A percentile compares a stretch with the other conserved stretches of the same genome.
Conservation (phyloP, 2,888 invertebrate genomes). For the Lasius platythorax region DNA sequence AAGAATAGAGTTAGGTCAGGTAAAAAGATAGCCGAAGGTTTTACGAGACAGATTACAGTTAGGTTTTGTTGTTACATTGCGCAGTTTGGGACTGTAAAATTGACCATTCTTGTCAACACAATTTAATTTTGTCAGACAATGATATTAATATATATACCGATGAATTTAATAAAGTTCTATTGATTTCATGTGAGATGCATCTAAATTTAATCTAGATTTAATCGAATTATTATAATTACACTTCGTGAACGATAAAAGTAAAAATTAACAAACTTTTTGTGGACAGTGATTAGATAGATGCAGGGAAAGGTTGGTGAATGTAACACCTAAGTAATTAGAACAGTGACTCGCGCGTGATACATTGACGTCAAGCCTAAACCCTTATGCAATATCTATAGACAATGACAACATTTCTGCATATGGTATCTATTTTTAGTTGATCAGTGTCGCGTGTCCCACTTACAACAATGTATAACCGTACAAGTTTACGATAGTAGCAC, state of each 20-base stretch:
- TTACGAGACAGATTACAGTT: not conserved
- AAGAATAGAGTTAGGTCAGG: not conserved
- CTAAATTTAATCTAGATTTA: too few relatives aligned
- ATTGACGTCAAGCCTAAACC: conserved; percentile 23
- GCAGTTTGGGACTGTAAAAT: not conserved
- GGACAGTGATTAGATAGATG: not conserved
- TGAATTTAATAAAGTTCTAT: not conserved
- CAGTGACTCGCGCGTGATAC: conserved; percentile 13
- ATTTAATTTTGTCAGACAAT: not conserved
- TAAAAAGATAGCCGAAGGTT: not conserved
- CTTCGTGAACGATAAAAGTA: not conserved
- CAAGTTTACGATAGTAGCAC: conserved; percentile 22
- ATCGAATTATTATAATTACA: too few relatives aligned
- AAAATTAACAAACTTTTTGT: not conserved
- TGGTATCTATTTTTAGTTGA: conserved; percentile 55
- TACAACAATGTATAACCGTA: conserved; percentile 28
- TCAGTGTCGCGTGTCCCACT: conserved; percentile 41
- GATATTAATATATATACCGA: not conserved
- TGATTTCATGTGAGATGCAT: not conserved
- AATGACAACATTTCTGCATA: conserved; percentile 37
- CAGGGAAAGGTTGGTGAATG: conserved; percentile 31
- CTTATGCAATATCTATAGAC: conserved; percentile 40
- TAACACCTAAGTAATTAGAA: conserved; percentile 32
- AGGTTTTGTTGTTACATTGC: not conserved
- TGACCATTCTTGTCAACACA: not conserved